Percentiles rank a stretch among this genome's conserved stretches.
Conservation (phyloP, 2,113 vertebrate genomes). For the Cyrtonyx montezumae region DNA sequence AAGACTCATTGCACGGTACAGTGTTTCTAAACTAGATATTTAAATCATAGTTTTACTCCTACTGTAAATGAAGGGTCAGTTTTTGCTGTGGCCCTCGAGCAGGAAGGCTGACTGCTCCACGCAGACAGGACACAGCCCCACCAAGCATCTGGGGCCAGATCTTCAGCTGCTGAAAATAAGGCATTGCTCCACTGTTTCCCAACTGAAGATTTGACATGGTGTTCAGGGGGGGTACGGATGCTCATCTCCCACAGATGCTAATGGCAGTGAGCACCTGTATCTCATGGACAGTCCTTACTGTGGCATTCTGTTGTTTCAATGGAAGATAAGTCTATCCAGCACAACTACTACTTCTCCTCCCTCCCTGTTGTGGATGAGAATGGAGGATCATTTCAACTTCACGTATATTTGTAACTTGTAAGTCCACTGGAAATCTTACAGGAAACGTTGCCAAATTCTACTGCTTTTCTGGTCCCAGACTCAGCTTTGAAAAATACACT, state of each 20-base stretch:
- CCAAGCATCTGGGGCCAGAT: constrained; percentile 55
- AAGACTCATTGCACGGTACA: constrained; percentile 74
- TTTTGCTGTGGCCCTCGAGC: constrained; percentile 50
- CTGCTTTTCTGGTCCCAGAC: constrained; percentile 37
- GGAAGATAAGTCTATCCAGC: constrained; percentile 55
- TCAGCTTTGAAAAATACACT: constrained; percentile 37
- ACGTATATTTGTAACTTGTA: constrained; percentile 64
- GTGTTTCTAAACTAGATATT: constrained; percentile 63
- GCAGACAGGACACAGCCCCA: constrained; percentile 56
- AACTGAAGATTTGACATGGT: constrained; percentile 26
- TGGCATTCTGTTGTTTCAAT: constrained; percentile 42
- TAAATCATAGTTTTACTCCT: constrained; percentile 64
- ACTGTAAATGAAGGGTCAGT: constrained; percentile 64
- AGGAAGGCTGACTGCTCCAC: constrained; percentile 68
- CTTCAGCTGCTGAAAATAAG: constrained; percentile 68
- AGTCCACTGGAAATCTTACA: constrained; percentile 56
- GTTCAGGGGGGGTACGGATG: constrained; percentile 65
- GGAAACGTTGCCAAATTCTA: constrained; percentile 65
- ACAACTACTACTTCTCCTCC: constrained; percentile 11
- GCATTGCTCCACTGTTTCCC: constrained; percentile 58
- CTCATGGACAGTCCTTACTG: constrained; percentile 26
- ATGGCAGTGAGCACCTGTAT: constrained; percentile 42
- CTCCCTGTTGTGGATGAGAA: constrained; percentile 27
- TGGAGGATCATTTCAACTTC: constrained; percentile 57
- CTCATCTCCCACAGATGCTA: constrained; percentile 17